These are phyloP conservation scores for Imbricaverruca yamaguchii DNA, from an alignment of 2,888 invertebrate species.

Conservation along the genomic window DNA sequence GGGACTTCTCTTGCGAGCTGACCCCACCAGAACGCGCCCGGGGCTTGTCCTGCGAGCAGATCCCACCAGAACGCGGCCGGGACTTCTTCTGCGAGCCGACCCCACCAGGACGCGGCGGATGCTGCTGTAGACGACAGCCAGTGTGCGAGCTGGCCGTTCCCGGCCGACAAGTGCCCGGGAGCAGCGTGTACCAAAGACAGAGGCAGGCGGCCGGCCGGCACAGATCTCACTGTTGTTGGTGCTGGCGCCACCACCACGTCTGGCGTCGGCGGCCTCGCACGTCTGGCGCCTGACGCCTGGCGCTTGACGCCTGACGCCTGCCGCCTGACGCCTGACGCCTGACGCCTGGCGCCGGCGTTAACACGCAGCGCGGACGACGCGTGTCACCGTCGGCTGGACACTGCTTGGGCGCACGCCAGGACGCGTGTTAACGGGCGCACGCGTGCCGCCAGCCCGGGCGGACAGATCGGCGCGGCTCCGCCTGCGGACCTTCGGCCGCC, in stretches of 20 bases:
- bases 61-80: background rate
- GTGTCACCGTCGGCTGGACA: background rate
- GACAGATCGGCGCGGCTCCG: background rate
- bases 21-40: background rate
- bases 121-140: no score
- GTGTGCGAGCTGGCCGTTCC: no score
- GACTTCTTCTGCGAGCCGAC: background rate
- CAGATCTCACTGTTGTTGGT: conserved; percentile 1
- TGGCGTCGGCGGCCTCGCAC: no score
- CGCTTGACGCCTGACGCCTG: no score
- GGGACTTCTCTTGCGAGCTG: background rate
- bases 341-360: no score
- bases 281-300: no score
- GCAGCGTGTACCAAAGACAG: background rate
- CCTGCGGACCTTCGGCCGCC: background rate
- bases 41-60: background rate
- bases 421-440: background rate
- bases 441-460: background rate
- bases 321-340: no score
- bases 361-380: background rate
- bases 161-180: background rate
- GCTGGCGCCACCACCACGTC: no score
- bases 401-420: no score
- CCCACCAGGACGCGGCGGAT: no score
- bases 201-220: background rate